Base-by-base conservation (phyloP, 2,113 vertebrate genomes). In the Prionailurus viverrinus region DNA sequence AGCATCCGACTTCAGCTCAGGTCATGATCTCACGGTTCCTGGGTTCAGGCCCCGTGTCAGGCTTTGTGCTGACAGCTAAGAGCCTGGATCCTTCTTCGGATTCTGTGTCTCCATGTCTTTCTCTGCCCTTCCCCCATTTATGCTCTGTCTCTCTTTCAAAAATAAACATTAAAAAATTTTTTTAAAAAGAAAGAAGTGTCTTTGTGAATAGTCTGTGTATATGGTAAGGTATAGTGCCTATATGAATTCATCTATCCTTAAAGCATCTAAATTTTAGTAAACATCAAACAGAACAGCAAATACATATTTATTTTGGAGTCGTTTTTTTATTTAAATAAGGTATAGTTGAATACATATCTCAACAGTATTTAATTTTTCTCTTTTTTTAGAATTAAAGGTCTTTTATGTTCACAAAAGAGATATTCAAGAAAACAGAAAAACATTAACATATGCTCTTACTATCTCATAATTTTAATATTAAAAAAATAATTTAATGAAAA, bases 401-500 rank as follows among this genome's bases (percentile, higher is more conserved):
- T 92, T 93, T 65, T 86, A 66, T 74, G n/a, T 33, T 93, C 19
- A 65, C 15, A 19, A 91, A 93, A 88, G 58, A n/a, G 12, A 63
- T 78, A 82, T 18, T 93, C 29, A 78, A 48, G 13, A 78, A 91
- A 65, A 90, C 9, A 48, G 13, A 85, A 69, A 93, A 89, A 31
- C 12, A 18, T 61, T 73, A 36, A 51, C 7, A 27, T 78, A 36
- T 80, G 16, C 36, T 33, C 7, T 58, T 58, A 83, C 5, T 3
- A 36, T 51, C 73, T 36, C 10, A 79, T 71, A 39, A 91, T 53
- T 58, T 74, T 89, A 89, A 86, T 76, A 80, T 85, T 78, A 4
- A 91, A 80, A 80, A 83, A 76, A 31, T 51, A 91, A 73, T 73
- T 12, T 81, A 97, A 78, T 79, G 36, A 95, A 93, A 81, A 81